Conservation (phyloP, 2,113 vertebrate species). For the Indicator indicator region DNA sequence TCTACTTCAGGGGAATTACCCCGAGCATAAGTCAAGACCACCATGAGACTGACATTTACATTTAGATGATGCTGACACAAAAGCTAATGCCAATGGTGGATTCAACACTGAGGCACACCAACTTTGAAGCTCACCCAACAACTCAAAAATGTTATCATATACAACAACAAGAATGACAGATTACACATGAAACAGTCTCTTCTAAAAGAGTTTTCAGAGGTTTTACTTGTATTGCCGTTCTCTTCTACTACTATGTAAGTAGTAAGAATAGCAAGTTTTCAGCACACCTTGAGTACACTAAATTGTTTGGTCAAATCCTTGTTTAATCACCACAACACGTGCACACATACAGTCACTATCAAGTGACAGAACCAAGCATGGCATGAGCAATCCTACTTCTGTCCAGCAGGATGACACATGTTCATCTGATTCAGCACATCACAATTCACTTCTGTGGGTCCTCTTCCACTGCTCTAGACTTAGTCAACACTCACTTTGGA, state of each 20-base stretch:
- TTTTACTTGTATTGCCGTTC: neutral
- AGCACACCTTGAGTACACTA: neutral
- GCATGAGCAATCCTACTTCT: neutral
- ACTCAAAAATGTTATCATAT: neutral
- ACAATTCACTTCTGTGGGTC: neutral
- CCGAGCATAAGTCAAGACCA: neutral
- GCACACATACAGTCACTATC: neutral
- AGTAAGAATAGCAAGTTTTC: neutral
- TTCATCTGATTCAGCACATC: constrained; percentile 12
- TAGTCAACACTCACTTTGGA: neutral
- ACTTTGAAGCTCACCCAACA: neutral
- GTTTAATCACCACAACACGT: neutral
- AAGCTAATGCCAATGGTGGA: neutral
- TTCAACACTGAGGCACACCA: neutral
- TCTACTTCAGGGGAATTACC: neutral
- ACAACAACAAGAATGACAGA: neutral
- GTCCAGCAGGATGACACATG: constrained; percentile 2
- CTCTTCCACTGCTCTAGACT: neutral
- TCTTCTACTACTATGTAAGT: neutral
- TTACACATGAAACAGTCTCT: neutral
- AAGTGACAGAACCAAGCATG: neutral
- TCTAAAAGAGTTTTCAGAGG: neutral
- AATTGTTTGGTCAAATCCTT: neutral
- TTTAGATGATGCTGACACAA: neutral
- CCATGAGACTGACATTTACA: neutral